These are phyloP conservation scores for Salpingus planirostris DNA, from an alignment of 2,888 invertebrate genomes.

Conservation along the genomic window DNA sequence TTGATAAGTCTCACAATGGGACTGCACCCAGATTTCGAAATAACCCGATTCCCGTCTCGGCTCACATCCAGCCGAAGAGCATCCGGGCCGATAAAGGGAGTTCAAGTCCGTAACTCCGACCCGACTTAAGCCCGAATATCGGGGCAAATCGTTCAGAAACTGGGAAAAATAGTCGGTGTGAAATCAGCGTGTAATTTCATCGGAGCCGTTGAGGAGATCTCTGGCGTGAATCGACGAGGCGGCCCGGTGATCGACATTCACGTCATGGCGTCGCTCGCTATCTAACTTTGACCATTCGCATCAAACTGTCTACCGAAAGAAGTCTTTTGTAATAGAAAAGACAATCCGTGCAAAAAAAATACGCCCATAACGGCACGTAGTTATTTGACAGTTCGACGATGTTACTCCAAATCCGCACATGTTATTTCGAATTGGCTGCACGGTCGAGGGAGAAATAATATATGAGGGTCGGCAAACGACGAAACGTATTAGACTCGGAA, in stretches of 20 bases:
- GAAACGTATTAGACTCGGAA: slow-evolving; percentile 8
- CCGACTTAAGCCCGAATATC: no score
- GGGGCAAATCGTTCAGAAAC: slow-evolving; percentile 22
- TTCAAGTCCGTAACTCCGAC: no score
- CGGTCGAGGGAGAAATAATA: slow-evolving; percentile 4
- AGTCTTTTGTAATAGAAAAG: slow-evolving; percentile 26
- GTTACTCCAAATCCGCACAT: slow-evolving; percentile 9
- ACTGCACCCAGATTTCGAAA: no score
- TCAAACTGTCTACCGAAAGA: slow-evolving; percentile 20
- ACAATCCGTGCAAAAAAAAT: slow-evolving; percentile 25
- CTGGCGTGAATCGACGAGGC: slow-evolving; percentile 12
- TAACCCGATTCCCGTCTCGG: no score
- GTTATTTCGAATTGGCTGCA: slow-evolving; percentile 9
- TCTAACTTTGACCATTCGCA: slow-evolving; percentile 30
- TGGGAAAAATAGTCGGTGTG: slow-evolving; percentile 22
- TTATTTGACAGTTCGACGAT: slow-evolving; percentile 7
- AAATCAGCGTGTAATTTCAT: slow-evolving; percentile 24
- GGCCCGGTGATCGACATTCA: slow-evolving; percentile 24
- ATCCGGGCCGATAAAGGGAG: no score
- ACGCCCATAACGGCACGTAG: slow-evolving; percentile 14
- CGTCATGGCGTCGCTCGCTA: slow-evolving; percentile 21
- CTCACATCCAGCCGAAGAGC: no score
- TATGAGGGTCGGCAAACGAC: slow-evolving; percentile 9
- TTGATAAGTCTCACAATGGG: no score
- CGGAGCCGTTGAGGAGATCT: slow-evolving; percentile 16